These are phyloP conservation scores for Cephus cinctus DNA, from an alignment of 1,140 invertebrate genomes.

Conservation along the genomic window DNA sequence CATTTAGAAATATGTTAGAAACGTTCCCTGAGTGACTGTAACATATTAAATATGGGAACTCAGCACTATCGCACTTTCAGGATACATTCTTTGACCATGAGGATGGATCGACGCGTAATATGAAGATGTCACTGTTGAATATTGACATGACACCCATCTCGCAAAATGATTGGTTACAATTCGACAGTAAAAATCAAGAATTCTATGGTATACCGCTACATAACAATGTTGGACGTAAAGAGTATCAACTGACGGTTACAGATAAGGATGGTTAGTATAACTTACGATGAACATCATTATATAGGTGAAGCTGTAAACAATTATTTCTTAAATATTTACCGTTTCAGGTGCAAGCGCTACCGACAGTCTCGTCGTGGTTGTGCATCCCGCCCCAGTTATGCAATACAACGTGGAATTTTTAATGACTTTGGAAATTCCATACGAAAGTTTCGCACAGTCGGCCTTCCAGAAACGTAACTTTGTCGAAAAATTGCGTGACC, in stretches of 20 bases:
- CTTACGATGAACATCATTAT: too few species aligned
- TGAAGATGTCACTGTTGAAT: constrained; percentile 73
- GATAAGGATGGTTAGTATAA: constrained; percentile 42
- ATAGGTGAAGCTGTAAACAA: too few species aligned
- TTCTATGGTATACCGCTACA: constrained; percentile 81
- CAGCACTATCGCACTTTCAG: too few species aligned
- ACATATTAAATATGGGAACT: too few species aligned
- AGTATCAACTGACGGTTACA: constrained; percentile 71
- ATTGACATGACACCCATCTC: constrained; percentile 69
- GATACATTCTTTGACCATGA: constrained; percentile 90
- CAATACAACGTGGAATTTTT: constrained; percentile 71
- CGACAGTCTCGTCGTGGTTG: constrained; percentile 78
- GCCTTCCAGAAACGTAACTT: constrained; percentile 72
- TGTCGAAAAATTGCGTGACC: constrained; percentile 69
- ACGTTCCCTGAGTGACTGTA: too few species aligned
- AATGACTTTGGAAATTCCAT: constrained; percentile 74
- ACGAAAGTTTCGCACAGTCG: constrained; percentile 69
- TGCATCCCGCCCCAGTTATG: constrained; percentile 59
- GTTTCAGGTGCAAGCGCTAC: constrained; percentile 59
- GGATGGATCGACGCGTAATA: constrained; percentile 71
- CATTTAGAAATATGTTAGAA: too few species aligned
- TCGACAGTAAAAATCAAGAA: constrained; percentile 84
- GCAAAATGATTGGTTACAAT: constrained; percentile 81
- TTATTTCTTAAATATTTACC: constrained; percentile 4
- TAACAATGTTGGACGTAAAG: constrained; percentile 67